Evolutionary conservation across 2,113 vertebrate species (phyloP).

Genomic region (Poeciliopsis occidentalis): DNA sequence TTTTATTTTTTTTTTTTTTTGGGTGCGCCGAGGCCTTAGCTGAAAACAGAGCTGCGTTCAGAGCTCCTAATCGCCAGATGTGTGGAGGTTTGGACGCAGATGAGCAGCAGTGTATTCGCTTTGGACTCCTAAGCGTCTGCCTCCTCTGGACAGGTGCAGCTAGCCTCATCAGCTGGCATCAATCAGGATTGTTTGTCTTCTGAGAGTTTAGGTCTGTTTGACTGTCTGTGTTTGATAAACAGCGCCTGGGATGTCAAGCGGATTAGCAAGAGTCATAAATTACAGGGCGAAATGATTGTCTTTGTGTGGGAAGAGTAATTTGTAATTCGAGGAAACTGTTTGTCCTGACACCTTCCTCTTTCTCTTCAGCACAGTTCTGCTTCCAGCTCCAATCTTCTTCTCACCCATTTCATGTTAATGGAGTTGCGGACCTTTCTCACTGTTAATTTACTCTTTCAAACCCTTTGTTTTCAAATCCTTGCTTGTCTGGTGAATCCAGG

Average conservation of each 20-base stretch:
- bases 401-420: too few relatives aligned
- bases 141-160: neutral
- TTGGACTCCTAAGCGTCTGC: neutral
- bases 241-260: neutral
- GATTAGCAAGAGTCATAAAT: neutral
- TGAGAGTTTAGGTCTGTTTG: slow-evolving; percentile 4
- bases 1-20: slow-evolving; percentile 58
- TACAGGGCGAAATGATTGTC: neutral
- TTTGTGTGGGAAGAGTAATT: neutral
- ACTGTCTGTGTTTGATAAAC: neutral
- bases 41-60: slow-evolving; percentile 17
- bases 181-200: neutral
- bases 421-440: too few relatives aligned
- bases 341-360: slow-evolving; percentile 4
- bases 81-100: neutral
- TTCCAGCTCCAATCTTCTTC: neutral
- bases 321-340: slow-evolving; percentile 3
- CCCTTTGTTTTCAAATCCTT: too few relatives aligned
- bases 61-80: slow-evolving; percentile 22
- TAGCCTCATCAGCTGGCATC: neutral
- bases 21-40: slow-evolving; percentile 42
- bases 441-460: too few relatives aligned
- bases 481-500: too few relatives aligned
- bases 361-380: neutral
- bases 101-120: slow-evolving; percentile 10